Conservation (phyloP, 2,797 vertebrate species). For the Nothura maculosa region DNA sequence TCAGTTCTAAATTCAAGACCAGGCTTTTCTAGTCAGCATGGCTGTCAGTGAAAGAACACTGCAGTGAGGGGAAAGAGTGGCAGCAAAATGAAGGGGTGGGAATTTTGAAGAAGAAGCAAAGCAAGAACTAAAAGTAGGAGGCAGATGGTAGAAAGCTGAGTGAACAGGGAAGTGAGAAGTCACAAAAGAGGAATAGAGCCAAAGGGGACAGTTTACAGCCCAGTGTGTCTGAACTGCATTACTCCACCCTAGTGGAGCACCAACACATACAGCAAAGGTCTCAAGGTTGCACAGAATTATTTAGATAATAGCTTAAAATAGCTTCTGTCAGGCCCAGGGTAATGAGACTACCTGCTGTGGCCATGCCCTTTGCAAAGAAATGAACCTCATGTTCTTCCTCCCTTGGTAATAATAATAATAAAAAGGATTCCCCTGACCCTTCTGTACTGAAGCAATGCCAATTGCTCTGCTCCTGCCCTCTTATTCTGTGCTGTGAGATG, state of each 20-base stretch:
- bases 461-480: neutral
- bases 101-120: slow-evolving; percentile 33
- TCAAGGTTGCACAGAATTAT: neutral
- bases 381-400: neutral
- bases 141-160: neutral
- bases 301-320: neutral
- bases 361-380: neutral
- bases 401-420: too few species aligned
- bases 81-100: neutral
- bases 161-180: slow-evolving; percentile 49
- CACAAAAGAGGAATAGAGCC: neutral
- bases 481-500: neutral
- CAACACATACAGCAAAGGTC: neutral
- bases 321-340: neutral
- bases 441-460: neutral
- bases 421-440: neutral
- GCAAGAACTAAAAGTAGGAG: slow-evolving; percentile 44
- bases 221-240: neutral
- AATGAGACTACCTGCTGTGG: neutral
- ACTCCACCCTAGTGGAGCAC: neutral
- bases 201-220: neutral
- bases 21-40: neutral
- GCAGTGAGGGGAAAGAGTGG: neutral
- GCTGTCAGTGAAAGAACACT: neutral
- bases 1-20: neutral